Evolutionary conservation across 1,140 invertebrate species (phyloP).

Genomic region (Neomicropteryx cornuta): DNA sequence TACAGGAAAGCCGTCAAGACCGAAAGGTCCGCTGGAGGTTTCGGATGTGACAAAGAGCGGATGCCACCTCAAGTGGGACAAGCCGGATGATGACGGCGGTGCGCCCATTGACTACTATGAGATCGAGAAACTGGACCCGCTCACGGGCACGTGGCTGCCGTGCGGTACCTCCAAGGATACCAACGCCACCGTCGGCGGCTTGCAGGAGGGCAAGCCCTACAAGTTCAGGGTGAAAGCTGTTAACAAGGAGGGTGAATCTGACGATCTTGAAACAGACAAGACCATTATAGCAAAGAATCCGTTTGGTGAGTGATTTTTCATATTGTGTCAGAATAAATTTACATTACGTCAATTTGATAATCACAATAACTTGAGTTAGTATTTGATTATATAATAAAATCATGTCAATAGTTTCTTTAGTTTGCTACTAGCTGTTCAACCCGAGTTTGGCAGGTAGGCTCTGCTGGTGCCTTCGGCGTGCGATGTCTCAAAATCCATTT

Average conservation of each 20-base stretch:
- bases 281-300: conserved; percentile 97
- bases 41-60: conserved; percentile 87
- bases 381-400: too few species aligned
- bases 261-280: conserved; percentile 88
- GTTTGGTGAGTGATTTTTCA: conserved; percentile 60
- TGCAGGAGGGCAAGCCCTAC: conserved; percentile 92
- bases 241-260: conserved; percentile 97
- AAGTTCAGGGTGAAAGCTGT: conserved; percentile 98
- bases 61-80: conserved; percentile 88
- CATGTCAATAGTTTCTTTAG: too few species aligned
- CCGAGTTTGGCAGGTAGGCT: too few species aligned
- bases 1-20: conserved; percentile 58
- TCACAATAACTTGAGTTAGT: too few species aligned
- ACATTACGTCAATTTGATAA: too few species aligned
- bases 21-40: conserved; percentile 81
- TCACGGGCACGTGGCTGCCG: conserved; percentile 85
- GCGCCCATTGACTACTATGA: conserved; percentile 90
- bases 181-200: conserved; percentile 68
- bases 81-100: conserved; percentile 88
- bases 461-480: too few species aligned
- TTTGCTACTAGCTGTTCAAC: too few species aligned
- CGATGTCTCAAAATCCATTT: too few species aligned
- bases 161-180: conserved; percentile 53
- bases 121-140: conserved; percentile 93
- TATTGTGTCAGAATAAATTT: too few species aligned